Evolutionary conservation across 1,140 invertebrate species (phyloP).

Genomic region (Apis cerana): DNA sequence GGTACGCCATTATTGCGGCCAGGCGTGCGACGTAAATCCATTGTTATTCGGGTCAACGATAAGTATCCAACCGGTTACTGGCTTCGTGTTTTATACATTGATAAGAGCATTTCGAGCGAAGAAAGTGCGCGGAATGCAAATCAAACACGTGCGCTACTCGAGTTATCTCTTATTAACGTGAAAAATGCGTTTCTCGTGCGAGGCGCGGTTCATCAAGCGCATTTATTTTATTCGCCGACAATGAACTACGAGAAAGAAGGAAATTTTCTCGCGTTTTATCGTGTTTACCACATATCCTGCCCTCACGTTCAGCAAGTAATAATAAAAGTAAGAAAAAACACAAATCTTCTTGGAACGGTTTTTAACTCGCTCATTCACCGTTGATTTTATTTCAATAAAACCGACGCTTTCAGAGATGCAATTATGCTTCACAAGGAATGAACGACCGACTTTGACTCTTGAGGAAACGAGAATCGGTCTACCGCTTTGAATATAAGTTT

Average conservation of each 20-base stretch:
- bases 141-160: conserved; percentile 30
- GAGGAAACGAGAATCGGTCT: too few species aligned
- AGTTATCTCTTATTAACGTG: conserved; percentile 50
- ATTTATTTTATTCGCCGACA: conserved; percentile 23
- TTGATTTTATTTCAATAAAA: conserved; percentile 2
- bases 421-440: conserved; percentile 1
- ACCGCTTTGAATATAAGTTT: too few species aligned
- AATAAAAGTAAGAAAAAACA: conserved; percentile 21
- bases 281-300: conserved; percentile 5
- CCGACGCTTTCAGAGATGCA: background rate
- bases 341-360: conserved; percentile 14
- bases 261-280: conserved; percentile 26
- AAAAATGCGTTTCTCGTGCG: conserved; percentile 47
- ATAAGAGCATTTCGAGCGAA: conserved; percentile 45
- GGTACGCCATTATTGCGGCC: conserved; percentile 20
- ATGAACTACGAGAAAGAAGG: background rate
- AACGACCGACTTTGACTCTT: too few species aligned
- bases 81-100: conserved; percentile 19
- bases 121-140: conserved; percentile 40
- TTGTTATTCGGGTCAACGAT: conserved; percentile 52
- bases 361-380: background rate
- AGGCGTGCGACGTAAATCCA: conserved; percentile 42
- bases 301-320: background rate
- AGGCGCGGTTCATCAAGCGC: conserved; percentile 33
- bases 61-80: conserved; percentile 46